Conservation (phyloP, 92 coral and sea anemone genomes). For the Palythoa caribaeorum region DNA sequence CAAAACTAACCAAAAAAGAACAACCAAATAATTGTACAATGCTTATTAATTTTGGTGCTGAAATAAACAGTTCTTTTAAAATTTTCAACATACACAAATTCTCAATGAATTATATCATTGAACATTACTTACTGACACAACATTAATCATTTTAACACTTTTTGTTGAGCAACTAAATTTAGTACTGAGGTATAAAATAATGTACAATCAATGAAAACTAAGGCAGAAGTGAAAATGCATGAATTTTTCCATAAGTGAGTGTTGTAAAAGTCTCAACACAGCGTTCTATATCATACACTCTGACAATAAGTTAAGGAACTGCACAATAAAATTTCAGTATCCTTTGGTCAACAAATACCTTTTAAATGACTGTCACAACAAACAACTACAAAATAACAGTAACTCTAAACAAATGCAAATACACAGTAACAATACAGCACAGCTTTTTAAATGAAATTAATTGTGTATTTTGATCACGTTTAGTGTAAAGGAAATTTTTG, state of each 20-base stretch:
- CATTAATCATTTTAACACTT: too few species aligned
- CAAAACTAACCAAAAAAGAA: neutral
- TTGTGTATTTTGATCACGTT: neutral
- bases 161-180: too few species aligned
- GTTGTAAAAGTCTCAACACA: neutral
- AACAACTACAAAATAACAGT: neutral
- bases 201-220: neutral
- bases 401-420: neutral
- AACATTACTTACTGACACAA: too few species aligned
- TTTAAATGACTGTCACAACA: neutral
- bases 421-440: neutral
- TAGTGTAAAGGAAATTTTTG: neutral
- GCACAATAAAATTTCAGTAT: slow-evolving; percentile 6
- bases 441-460: neutral
- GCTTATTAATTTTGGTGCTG: neutral
- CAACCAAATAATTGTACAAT: neutral
- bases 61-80: too few species aligned
- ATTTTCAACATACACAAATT: neutral
- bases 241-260: too few species aligned
- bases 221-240: neutral
- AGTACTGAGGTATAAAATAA: too few species aligned
- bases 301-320: neutral
- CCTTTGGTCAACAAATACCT: neutral
- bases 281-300: neutral
- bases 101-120: too few species aligned